phyloP scores from a whole-genome alignment of 1,140 invertebrate species.

The Bombus huntii region DNA sequence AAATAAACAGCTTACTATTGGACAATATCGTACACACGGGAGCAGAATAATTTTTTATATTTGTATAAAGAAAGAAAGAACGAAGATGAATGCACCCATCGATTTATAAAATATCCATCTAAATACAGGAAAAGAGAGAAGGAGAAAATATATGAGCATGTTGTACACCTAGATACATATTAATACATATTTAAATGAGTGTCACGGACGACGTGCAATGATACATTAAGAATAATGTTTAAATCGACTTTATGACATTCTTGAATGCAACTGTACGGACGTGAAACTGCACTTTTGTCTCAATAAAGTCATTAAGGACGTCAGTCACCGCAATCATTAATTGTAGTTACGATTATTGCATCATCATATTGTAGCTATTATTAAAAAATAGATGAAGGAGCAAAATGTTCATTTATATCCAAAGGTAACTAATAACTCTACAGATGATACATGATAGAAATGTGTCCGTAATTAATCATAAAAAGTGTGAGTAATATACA shows the following conservation, averaged over 20 bases:
- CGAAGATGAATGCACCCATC: conserved; percentile 53
- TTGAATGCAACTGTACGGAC: background rate
- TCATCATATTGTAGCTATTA: background rate
- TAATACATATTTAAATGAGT: conserved; percentile 2
- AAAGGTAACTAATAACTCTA: background rate
- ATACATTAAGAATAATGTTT: conserved; percentile 59
- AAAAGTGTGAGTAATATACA: too few relatives aligned
- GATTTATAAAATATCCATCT: conserved; percentile 12
- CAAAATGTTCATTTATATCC: background rate
- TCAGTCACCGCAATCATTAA: background rate
- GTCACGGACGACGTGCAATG: conserved; percentile 26
- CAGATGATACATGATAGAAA: too few relatives aligned
- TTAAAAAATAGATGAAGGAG: too few relatives aligned
- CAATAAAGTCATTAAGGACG: background rate
- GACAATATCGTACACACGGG: background rate
- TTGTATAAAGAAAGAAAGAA: conserved; percentile 18
- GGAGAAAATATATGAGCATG: background rate
- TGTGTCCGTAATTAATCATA: too few relatives aligned
- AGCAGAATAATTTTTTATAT: background rate
- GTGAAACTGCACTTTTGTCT: conserved; percentile 22
- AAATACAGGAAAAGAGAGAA: background rate
- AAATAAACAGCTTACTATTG: background rate
- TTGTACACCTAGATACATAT: background rate
- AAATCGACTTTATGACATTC: background rate
- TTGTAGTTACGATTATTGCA: background rate